Conservation (phyloP, 2,888 invertebrate genomes). For the Heteromurus nitidus region DNA sequence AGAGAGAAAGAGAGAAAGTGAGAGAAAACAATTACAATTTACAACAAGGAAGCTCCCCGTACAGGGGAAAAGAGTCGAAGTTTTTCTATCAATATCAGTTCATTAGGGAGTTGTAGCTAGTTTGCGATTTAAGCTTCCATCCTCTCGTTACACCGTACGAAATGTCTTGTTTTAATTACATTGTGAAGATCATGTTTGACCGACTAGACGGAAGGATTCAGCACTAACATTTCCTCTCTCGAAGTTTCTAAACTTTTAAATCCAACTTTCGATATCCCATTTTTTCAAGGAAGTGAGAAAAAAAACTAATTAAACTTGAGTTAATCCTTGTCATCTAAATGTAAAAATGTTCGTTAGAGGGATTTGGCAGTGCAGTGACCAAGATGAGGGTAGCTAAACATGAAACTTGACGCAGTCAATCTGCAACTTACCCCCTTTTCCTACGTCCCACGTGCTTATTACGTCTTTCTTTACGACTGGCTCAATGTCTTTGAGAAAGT, state of each 20-base stretch:
- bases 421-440: not conserved
- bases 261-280: not conserved
- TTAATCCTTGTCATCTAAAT: conserved; percentile 58
- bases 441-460: not conserved
- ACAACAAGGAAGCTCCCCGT: too few species aligned
- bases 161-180: not conserved
- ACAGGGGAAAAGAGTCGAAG: too few species aligned
- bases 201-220: not conserved
- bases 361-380: conserved; percentile 17
- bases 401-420: not conserved
- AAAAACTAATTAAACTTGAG: conserved; percentile 53
- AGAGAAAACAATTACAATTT: too few species aligned
- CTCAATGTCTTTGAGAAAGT: not conserved
- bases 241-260: too few species aligned
- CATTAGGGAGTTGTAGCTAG: too few species aligned
- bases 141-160: not conserved
- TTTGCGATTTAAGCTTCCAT: not conserved
- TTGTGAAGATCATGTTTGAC: conserved; percentile 17
- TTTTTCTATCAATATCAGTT: too few species aligned
- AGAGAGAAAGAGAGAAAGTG: too few species aligned
- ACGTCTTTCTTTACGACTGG: not conserved
- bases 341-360: conserved; percentile 48
- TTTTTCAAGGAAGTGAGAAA: conserved; percentile 10
- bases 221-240: too few species aligned
- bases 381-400: conserved; percentile 4